These are phyloP conservation scores for Drosophila infuscata DNA, from an alignment of 2,888 invertebrate species.

Conservation along the genomic window DNA sequence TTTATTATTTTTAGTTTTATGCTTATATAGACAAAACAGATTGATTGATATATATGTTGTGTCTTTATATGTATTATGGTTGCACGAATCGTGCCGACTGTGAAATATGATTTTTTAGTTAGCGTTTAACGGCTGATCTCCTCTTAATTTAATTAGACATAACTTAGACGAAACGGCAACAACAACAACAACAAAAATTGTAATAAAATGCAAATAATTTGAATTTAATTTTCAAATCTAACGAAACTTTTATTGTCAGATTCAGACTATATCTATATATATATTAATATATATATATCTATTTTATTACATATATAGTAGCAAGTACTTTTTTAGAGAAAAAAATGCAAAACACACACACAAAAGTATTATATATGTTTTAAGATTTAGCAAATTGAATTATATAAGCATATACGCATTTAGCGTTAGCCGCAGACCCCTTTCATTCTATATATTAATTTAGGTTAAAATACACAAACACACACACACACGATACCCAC, in stretches of 20 bases:
- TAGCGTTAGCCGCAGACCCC: slow-evolving; percentile 29
- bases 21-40: slow-evolving; percentile 46
- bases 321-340: slow-evolving; percentile 9
- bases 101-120: slow-evolving; percentile 74
- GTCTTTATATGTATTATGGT: slow-evolving; percentile 54
- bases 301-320: slow-evolving; percentile 7
- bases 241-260: slow-evolving; percentile 54
- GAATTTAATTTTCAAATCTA: slow-evolving; percentile 42
- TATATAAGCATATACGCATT: slow-evolving; percentile 28
- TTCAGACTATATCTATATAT: slow-evolving; percentile 24
- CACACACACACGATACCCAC: slow-evolving; percentile 11
- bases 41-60: slow-evolving; percentile 41
- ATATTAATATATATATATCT: background rate
- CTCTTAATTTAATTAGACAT: slow-evolving; percentile 72
- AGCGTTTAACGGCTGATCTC: slow-evolving; percentile 81
- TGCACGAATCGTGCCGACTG: slow-evolving; percentile 62
- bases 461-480: slow-evolving; percentile 37
- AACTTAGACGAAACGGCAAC: slow-evolving; percentile 36
- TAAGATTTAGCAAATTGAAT: slow-evolving; percentile 72
- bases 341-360: slow-evolving; percentile 35
- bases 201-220: slow-evolving; percentile 55
- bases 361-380: slow-evolving; percentile 74
- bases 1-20: slow-evolving; percentile 13
- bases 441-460: slow-evolving; percentile 36
- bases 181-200: slow-evolving; percentile 43